These are phyloP conservation scores for Apotomis capreana DNA, from an alignment of 2,888 invertebrate species.

Conservation along the genomic window DNA sequence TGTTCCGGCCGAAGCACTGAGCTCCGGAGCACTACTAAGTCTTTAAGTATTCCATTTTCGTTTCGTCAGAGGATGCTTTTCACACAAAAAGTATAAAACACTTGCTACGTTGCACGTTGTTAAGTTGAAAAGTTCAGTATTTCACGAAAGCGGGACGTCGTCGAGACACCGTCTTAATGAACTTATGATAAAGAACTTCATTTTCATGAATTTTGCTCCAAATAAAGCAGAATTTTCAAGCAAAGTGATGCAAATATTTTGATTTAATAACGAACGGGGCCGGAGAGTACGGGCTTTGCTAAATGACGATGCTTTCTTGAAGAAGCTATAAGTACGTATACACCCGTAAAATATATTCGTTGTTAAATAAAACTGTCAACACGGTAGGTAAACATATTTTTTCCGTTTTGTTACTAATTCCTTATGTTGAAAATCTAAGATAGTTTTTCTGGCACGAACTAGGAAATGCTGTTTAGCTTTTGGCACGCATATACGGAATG, in stretches of 20 bases:
- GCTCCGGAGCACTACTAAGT: conserved; percentile 22
- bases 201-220: conserved; percentile 61
- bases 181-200: conserved; percentile 68
- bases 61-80: conserved; percentile 43
- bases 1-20: conserved; percentile 11
- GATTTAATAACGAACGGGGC: conserved; percentile 57
- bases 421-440: neutral
- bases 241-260: conserved; percentile 55
- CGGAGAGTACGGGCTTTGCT: conserved; percentile 30
- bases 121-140: conserved; percentile 56
- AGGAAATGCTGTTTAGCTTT: neutral
- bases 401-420: neutral
- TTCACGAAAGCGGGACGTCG: conserved; percentile 51
- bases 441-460: neutral
- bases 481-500: conserved; percentile 45
- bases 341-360: conserved; percentile 8
- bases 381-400: too few relatives aligned
- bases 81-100: conserved; percentile 48
- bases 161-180: conserved; percentile 61
- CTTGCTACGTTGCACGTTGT: conserved; percentile 45
- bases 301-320: conserved; percentile 19
- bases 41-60: conserved; percentile 40
- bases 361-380: neutral
- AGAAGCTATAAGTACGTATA: neutral
- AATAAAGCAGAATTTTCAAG: conserved; percentile 57